Conservation (phyloP, 2,113 vertebrate genomes). For the Brienomyrus brachyistius region DNA sequence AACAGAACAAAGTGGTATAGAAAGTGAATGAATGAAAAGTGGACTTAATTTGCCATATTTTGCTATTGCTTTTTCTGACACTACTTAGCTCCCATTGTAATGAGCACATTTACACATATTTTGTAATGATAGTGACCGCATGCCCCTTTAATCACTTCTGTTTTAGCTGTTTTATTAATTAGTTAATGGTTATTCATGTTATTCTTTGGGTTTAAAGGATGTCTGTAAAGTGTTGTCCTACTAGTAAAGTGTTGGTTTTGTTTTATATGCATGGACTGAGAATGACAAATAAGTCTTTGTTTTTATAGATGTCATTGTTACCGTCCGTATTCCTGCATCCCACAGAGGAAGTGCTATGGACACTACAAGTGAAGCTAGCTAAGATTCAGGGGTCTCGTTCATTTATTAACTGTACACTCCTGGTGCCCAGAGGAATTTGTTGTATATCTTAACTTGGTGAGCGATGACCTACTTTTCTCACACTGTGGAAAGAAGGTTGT, state of each 20-base stretch:
- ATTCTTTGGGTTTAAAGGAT: neutral
- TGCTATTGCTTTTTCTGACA: neutral
- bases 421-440: neutral
- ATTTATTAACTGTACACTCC: neutral
- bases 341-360: neutral
- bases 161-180: neutral
- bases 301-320: neutral
- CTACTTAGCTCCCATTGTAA: neutral
- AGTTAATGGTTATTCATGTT: neutral
- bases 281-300: neutral
- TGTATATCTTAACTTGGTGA: neutral
- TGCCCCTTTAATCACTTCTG: neutral
- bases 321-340: neutral
- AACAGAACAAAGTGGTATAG: neutral
- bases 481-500: conserved; percentile 3
- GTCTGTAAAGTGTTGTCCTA: neutral
- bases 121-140: neutral
- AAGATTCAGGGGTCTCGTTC: neutral
- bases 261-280: neutral
- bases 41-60: neutral
- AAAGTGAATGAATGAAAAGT: neutral
- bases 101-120: neutral
- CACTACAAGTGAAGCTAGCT: neutral
- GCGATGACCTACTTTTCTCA: conserved; percentile 22
- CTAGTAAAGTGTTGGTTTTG: neutral